Percentiles rank a stretch among this genome's conserved stretches.
phyloP scores from a whole-genome alignment of 2,113 vertebrate genomes.

The Rynchops niger region DNA sequence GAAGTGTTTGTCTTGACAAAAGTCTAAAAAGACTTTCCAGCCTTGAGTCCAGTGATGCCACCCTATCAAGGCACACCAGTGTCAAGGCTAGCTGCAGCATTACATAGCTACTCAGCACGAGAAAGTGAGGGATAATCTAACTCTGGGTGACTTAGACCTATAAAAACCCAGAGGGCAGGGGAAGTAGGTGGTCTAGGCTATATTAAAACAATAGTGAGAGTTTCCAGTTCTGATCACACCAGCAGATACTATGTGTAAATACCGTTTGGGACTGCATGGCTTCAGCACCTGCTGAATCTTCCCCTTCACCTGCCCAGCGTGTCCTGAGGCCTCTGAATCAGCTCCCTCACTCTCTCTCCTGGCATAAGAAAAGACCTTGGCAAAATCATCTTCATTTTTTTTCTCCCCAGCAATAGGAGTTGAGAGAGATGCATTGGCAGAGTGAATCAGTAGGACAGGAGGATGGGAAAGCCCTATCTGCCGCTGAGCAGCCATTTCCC shows the following conservation, averaged over 20 bases:
- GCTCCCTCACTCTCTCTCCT: background rate
- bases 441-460: background rate
- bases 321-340: background rate
- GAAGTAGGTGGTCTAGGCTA: background rate
- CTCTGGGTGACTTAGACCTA: background rate
- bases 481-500: background rate
- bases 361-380: background rate
- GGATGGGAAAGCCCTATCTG: conserved; percentile 27
- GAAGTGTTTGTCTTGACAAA: background rate
- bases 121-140: background rate
- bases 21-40: background rate
- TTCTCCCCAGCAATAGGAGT: background rate
- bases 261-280: rapidly evolving
- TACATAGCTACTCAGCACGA: background rate
- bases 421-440: background rate
- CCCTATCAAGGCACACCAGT: rapidly evolving
- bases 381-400: background rate
- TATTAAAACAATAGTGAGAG: background rate
- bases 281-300: background rate
- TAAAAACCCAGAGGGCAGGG: background rate
- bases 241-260: background rate
- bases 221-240: background rate
- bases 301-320: background rate
- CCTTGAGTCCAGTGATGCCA: background rate
- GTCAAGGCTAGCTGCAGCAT: background rate